Evolutionary conservation across 2,113 vertebrate species (phyloP).

Genomic region (Ameiurus melas): DNA sequence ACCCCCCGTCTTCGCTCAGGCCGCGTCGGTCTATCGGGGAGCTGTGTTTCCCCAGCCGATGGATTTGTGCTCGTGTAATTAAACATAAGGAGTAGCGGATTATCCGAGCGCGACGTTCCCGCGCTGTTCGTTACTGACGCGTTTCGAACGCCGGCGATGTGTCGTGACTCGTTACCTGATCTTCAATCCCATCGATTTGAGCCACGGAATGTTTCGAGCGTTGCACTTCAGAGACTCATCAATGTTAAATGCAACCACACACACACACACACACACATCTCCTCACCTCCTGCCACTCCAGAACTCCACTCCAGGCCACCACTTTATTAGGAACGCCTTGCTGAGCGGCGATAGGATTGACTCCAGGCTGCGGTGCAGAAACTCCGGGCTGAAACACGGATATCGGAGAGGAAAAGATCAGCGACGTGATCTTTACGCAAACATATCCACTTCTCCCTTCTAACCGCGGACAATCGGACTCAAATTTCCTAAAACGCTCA

Average conservation of each 20-base stretch:
- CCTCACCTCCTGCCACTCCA: constrained; percentile 93
- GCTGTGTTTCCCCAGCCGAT: neutral
- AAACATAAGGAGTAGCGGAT: neutral
- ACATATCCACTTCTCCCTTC: neutral
- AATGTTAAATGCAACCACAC: neutral
- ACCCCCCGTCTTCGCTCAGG: neutral
- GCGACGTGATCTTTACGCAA: neutral
- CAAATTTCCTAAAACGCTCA: neutral
- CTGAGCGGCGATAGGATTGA: constrained; percentile 68
- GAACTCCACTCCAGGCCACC: constrained; percentile 87
- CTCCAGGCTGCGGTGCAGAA: constrained; percentile 58
- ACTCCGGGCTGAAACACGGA: constrained; percentile 57
- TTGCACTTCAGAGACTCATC: neutral
- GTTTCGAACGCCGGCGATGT: neutral
- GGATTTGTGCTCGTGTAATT: neutral
- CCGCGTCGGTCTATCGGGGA: neutral
- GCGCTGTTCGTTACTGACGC: neutral
- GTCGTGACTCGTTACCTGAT: neutral
- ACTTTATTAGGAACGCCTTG: constrained; percentile 84
- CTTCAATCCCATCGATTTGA: neutral
- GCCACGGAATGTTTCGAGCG: neutral
- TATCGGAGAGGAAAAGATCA: neutral
- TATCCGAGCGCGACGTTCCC: neutral
- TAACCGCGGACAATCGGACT: neutral
- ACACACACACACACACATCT: neutral